Base-by-base conservation (phyloP, 2,888 invertebrate species). In the Drosophila borealis region DNA sequence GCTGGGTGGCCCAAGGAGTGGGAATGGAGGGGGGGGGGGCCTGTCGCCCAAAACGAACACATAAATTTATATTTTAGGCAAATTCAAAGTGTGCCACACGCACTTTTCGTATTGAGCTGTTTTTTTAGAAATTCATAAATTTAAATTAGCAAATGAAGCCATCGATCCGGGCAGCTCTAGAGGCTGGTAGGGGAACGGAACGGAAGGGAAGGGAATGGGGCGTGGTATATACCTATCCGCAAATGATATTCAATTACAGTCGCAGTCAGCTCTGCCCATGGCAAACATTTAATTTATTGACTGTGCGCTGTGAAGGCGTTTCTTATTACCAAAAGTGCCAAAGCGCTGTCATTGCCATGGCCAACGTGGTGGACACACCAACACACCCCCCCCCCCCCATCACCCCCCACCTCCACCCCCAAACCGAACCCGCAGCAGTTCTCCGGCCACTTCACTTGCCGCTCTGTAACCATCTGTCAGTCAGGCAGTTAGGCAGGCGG, bases 121-220 rank as follows among this genome's bases (percentile, higher is more conserved):
- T 85, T 79, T 79, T 29, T 53, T 41, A 72, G 78, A 82, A 81
- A 85, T 85, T 85, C 85, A 85, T 85, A 85, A 87, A 85, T 87
- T 87, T 81, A 85, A 85, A 85, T 85, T 85, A 85, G 82, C 82
- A 69, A 64, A 85, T 84, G 73, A 80, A 86, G 84, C 66, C 74
- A 82, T 87, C 71, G 74, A 73, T 74, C 70, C 57, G 53, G 14
- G n/a, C 48, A 45, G 13, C 17, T 33, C n/a, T 2, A 8, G 33
- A 29, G 46, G 48, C 10, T 17, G 49, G 3, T 13, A 17, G 1
- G 0, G 17, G 29, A 17, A 34, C 8, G 17, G 29, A 17, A 34
- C 8, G 29, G 4, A 5, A n/a, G 45, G 17, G 25, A 50, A n/a
- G 29, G 53, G 25, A 50, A n/a, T 17, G 53, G 21, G 48, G 19